Evolutionary conservation across 2,888 invertebrate species (phyloP).

Genomic region (Nephrocerus scutellatus): DNA sequence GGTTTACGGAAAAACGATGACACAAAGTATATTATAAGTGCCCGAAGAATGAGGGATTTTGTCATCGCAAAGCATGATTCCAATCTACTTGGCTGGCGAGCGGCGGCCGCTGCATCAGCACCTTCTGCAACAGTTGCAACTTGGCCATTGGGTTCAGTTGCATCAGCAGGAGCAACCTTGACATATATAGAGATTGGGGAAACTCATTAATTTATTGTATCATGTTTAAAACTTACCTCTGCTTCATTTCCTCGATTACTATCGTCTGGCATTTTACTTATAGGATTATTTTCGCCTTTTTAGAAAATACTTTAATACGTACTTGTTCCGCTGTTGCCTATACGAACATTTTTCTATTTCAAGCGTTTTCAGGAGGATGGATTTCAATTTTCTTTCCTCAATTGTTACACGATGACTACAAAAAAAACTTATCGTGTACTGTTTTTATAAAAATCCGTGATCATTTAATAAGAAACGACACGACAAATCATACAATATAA

Average conservation of each 20-base stretch:
- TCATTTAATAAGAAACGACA: too few species aligned
- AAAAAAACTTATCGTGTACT: too few species aligned
- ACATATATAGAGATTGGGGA: neutral
- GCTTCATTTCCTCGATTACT: conserved; percentile 7
- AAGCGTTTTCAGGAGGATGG: too few species aligned
- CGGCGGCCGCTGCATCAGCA: conserved; percentile 24
- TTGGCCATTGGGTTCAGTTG: too few species aligned
- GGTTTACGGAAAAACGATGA: conserved; percentile 79
- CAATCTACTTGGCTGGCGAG: conserved; percentile 54
- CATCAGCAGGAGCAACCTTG: conserved; percentile 15
- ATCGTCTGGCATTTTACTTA: conserved; percentile 14
- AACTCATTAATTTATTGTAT: neutral
- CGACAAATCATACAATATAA: too few species aligned
- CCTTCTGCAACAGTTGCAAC: conserved; percentile 24
- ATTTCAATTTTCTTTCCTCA: too few species aligned
- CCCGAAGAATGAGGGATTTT: conserved; percentile 80
- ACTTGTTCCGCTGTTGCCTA: too few species aligned
- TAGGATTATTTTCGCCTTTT: neutral
- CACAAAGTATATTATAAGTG: conserved; percentile 86
- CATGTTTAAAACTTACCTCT: conserved; percentile 18
- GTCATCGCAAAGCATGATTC: conserved; percentile 77
- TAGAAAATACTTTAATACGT: too few species aligned
- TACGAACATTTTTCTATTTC: too few species aligned
- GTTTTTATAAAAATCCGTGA: too few species aligned
- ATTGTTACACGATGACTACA: too few species aligned